phyloP scores from a whole-genome alignment of 2,797 vertebrate genomes.

The Parambassis ranga region DNA sequence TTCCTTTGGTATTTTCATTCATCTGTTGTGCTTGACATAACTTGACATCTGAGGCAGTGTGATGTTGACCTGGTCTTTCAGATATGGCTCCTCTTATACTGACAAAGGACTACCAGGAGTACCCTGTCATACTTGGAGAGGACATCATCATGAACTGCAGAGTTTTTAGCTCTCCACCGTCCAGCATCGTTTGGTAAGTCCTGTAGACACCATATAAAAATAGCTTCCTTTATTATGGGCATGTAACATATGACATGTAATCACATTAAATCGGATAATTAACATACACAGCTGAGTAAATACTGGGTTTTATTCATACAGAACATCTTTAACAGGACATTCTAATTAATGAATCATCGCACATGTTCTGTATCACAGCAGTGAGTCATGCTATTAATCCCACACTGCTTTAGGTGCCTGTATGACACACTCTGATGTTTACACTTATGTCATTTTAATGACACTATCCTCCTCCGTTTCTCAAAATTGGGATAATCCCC shows the following conservation, averaged over 20 bases:
- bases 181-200: conserved; percentile 85
- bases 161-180: conserved; percentile 87
- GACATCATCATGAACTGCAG: conserved; percentile 83
- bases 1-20: not conserved
- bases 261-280: not conserved
- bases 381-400: conserved; percentile 33
- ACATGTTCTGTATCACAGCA: not conserved
- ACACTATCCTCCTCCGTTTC: conserved; percentile 40
- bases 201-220: not conserved
- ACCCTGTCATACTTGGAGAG: conserved; percentile 80
- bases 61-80: conserved; percentile 56
- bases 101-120: conserved; percentile 82
- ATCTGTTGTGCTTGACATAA: not conserved
- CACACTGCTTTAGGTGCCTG: conserved; percentile 40
- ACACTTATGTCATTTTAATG: conserved; percentile 43
- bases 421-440: conserved; percentile 18
- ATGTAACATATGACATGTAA: too few species aligned
- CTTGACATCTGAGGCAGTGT: conserved; percentile 18
- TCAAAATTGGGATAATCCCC: conserved; percentile 28
- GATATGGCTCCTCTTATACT: conserved; percentile 89
- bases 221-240: too few species aligned
- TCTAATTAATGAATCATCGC: conserved; percentile 3
- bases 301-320: not conserved
- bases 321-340: not conserved
- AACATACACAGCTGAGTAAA: not conserved